A percentile compares a stretch with the other conserved stretches of the same genome.
Evolutionary conservation across 2,888 invertebrate genomes (phyloP).

Genomic region (Pristionchus exspectatus): DNA sequence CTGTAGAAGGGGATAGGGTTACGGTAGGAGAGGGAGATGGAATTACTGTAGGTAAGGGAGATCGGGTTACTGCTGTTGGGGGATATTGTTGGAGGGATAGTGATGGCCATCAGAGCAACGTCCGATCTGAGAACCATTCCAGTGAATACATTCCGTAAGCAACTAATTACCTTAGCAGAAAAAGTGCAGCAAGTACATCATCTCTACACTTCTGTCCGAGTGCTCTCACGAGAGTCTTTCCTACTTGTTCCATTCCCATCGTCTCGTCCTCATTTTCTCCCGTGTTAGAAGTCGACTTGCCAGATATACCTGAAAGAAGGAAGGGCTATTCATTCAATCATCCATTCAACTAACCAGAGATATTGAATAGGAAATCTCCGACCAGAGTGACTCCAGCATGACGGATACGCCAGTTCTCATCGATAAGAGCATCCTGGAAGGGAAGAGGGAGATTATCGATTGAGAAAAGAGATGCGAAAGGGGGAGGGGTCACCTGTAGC

Average conservation of each 20-base stretch:
- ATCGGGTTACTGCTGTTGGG: too few relatives aligned
- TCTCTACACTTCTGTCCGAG: slow-evolving; percentile 93
- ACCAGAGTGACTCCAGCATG: slow-evolving; percentile 93
- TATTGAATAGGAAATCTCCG: slow-evolving; percentile 94
- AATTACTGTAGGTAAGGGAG: too few relatives aligned
- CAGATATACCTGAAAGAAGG: slow-evolving; percentile 86
- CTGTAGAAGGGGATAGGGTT: too few relatives aligned
- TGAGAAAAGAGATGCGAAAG: too few relatives aligned
- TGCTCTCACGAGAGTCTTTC: slow-evolving; percentile 90
- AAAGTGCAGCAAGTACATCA: slow-evolving; percentile 92
- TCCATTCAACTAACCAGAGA: slow-evolving; percentile 85
- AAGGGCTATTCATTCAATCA: not conserved
- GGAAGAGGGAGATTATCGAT: not conserved
- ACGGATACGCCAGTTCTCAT: slow-evolving; percentile 98
- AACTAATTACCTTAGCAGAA: slow-evolving; percentile 86
- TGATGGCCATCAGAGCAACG: slow-evolving; percentile 95
- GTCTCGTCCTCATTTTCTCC: slow-evolving; percentile 96
- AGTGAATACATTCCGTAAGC: not conserved
- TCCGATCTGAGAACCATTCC: slow-evolving; percentile 86
- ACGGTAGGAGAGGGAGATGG: too few relatives aligned
- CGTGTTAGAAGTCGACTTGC: slow-evolving; percentile 99
- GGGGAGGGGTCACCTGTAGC: slow-evolving; percentile 83
- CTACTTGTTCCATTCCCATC: slow-evolving; percentile 97
- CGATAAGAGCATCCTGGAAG: slow-evolving; percentile 88
- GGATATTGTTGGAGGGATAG: too few relatives aligned